Evolutionary conservation across 92 coral and sea anemone species (phyloP).

Genomic region (Zoanthus sansibaricus): DNA sequence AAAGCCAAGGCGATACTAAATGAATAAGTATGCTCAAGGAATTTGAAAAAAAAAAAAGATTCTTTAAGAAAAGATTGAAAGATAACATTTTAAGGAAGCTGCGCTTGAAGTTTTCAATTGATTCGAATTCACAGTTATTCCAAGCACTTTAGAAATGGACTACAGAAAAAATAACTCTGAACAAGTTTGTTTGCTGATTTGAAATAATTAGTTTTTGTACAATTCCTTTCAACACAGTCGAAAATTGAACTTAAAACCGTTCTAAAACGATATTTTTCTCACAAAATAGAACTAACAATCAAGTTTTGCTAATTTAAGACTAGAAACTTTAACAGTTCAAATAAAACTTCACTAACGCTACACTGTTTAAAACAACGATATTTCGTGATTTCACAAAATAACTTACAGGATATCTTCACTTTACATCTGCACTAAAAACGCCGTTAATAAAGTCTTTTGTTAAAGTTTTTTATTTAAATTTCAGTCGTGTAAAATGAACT

Average conservation of each 20-base stretch:
- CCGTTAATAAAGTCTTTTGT: neutral
- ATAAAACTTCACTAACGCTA: slow-evolving; percentile 31
- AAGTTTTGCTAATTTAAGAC: neutral
- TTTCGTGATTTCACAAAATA: neutral
- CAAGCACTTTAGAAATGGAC: neutral
- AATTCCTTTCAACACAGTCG: neutral
- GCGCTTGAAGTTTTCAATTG: neutral
- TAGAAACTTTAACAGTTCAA: neutral
- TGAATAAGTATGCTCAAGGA: slow-evolving; percentile 49
- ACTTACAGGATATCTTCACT: neutral
- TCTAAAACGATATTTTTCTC: neutral
- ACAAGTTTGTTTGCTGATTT: slow-evolving; percentile 15
- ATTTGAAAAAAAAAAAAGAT: slow-evolving; percentile 45
- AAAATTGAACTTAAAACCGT: neutral
- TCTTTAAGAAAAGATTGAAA: slow-evolving; percentile 44
- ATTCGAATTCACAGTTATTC: neutral
- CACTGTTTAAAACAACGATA: neutral
- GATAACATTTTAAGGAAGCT: slow-evolving; percentile 17
- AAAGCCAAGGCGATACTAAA: neutral
- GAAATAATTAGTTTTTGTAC: neutral
- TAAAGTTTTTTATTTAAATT: neutral
- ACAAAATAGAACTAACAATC: neutral
- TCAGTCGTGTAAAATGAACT: no score
- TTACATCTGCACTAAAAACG: neutral
- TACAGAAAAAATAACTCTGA: neutral